Evolutionary conservation across 2,888 invertebrate genomes (phyloP).

Genomic region (Stenotaenia linearis): DNA sequence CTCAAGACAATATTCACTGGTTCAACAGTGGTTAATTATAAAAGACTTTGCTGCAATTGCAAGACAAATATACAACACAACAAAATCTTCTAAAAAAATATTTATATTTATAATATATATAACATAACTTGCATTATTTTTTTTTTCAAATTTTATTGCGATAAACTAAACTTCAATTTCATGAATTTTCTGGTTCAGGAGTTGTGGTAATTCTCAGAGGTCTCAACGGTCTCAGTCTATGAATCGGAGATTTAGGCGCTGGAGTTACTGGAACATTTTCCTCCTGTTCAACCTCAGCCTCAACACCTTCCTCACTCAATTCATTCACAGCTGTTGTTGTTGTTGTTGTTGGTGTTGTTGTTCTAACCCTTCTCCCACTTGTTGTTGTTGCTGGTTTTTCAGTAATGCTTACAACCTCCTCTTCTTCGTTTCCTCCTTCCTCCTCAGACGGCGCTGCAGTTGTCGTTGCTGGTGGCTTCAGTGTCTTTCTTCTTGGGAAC

Average conservation of each 20-base stretch:
- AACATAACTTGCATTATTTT: too few relatives aligned
- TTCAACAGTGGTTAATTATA: too few relatives aligned
- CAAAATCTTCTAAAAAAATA: too few relatives aligned
- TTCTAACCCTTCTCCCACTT: background rate
- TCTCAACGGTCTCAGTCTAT: constrained; percentile 18
- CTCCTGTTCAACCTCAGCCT: background rate
- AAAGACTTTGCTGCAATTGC: too few relatives aligned
- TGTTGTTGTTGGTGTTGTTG: background rate
- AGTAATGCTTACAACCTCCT: background rate
- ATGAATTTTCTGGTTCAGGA: constrained; percentile 1
- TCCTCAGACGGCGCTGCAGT: background rate
- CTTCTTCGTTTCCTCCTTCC: background rate
- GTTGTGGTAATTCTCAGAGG: constrained; percentile 26
- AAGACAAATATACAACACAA: too few relatives aligned
- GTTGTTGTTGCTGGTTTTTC: background rate
- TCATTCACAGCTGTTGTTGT: background rate
- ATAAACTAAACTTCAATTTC: background rate
- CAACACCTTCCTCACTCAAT: background rate
- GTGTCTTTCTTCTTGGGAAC: background rate
- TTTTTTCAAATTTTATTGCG: background rate
- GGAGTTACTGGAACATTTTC: background rate
- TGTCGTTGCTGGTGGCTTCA: background rate
- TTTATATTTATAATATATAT: background rate
- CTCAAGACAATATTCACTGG: background rate
- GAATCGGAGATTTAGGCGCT: background rate